These are phyloP conservation scores for Trichomycterus rosablanca DNA, from an alignment of 2,113 vertebrate species.

Conservation along the genomic window DNA sequence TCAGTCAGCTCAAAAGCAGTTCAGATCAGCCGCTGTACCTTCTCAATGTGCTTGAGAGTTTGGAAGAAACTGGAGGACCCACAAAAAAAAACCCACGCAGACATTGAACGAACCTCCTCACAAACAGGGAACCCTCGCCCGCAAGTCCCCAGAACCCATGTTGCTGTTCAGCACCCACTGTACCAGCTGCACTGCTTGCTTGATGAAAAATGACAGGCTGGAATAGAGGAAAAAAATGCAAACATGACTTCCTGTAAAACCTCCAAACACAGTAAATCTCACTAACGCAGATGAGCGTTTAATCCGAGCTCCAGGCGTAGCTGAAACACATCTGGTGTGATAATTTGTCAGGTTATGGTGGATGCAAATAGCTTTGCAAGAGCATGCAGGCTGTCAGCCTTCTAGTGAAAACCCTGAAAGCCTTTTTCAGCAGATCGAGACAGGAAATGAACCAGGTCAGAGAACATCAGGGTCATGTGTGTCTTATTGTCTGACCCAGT, in stretches of 20 bases:
- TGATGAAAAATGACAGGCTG: too few species aligned
- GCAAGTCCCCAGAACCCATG: too few species aligned
- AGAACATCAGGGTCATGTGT: neutral
- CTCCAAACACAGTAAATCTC: constrained; percentile 41
- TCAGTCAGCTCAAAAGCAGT: too few species aligned
- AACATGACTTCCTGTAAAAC: constrained; percentile 41
- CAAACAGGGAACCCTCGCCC: too few species aligned
- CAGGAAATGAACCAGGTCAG: neutral
- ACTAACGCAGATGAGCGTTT: constrained; percentile 46
- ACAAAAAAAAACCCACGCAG: too few species aligned
- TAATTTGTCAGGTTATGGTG: constrained; percentile 39
- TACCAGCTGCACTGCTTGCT: too few species aligned
- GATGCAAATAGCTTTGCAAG: constrained; percentile 16
- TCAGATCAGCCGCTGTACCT: too few species aligned
- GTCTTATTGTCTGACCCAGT: neutral
- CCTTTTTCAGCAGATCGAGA: neutral
- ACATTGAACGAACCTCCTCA: too few species aligned
- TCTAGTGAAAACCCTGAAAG: neutral
- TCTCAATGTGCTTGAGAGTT: too few species aligned
- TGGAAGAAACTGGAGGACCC: too few species aligned
- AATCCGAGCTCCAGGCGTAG: constrained; percentile 42
- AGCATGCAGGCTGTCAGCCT: neutral
- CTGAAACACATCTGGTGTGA: constrained; percentile 42
- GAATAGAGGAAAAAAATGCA: too few species aligned
- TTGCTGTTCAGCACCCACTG: too few species aligned